Base-by-base conservation (phyloP, 2,888 invertebrate species). In the Epiperipatus broadwayi region DNA sequence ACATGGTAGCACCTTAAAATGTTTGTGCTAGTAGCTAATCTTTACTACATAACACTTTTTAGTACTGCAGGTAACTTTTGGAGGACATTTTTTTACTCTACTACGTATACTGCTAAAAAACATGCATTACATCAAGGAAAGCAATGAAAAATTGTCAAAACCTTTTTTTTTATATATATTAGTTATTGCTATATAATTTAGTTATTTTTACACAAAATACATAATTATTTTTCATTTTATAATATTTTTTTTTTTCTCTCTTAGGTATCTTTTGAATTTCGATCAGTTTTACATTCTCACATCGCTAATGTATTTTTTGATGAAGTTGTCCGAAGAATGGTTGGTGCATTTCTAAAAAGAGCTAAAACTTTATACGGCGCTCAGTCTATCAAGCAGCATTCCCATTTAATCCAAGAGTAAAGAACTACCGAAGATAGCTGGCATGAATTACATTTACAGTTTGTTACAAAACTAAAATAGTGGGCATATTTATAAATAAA, bases 311-410 rank as follows among this genome's bases (percentile, higher is more conserved):
- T 91, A 52, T 89, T 97, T 59, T 95, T 97, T 57, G 87, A 93
- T 57, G 78, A 85, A 64, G 75, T 93, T 31, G 87, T 89, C n/a
- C 68, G 78, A 52, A 79, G 84, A 63, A 95, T 91, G 87, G 91
- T 93, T 54, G 71, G 71, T 46, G 89, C 93, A 4, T 95, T 95
- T 60, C 70, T 87, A 31, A 68, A 70, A 43, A 81, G 93, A 61
- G 91, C 85, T 0, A 65, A 69, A 39, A 64, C 61, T 45, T 64
- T 87, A 42, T 78, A 78, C 59, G 93, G 93, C 21, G 52, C 56
- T 7, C 55, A 55, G 14, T 53, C 56, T 14, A 55, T 60, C 10
- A 16, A 25, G 4, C 18, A 43, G 19, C 42, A 39, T n/a, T n/a
- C n/a, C 25, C n/a, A n/a, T n/a, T n/a, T n/a, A n/a, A n/a, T n/a